A percentile compares a stretch with the other conserved stretches of the same genome.
phyloP scores from a whole-genome alignment of 64 coral and sea anemone genomes.

The Actinia tenebrosa region DNA sequence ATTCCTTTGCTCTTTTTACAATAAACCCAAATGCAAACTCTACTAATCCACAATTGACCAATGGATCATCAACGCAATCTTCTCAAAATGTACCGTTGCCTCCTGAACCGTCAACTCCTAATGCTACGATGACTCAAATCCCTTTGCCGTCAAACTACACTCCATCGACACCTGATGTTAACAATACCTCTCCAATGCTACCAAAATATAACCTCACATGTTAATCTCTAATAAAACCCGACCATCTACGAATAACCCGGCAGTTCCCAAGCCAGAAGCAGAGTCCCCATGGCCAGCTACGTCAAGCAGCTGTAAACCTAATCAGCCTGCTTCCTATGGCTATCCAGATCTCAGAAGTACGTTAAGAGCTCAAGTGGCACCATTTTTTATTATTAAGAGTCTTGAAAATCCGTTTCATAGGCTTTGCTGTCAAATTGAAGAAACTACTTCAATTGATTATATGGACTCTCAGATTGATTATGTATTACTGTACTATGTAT shows the following conservation, averaged over 20 bases:
- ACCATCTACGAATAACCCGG: neutral
- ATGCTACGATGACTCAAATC: neutral
- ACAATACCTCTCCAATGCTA: neutral
- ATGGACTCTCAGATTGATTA: too few species aligned
- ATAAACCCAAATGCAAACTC: neutral
- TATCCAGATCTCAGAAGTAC: constrained; percentile 1
- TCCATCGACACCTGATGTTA: neutral
- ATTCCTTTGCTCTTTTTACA: neutral
- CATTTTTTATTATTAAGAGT: too few species aligned
- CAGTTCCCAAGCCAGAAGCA: neutral
- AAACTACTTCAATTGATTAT: too few species aligned
- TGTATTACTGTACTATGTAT: too few species aligned
- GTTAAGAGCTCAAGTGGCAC: neutral
- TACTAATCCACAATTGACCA: neutral
- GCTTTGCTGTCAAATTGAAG: too few species aligned
- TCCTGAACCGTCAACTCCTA: neutral
- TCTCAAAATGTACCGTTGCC: neutral
- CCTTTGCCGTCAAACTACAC: neutral
- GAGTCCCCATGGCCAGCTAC: neutral
- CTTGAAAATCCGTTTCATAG: too few species aligned
- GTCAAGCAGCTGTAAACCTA: neutral
- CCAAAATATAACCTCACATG: neutral
- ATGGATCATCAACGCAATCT: neutral
- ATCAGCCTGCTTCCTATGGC: neutral
- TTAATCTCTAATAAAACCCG: neutral